Percentiles rank a stretch among this genome's conserved stretches.
Evolutionary conservation across 1,140 invertebrate genomes (phyloP).

Genomic region (Scylla paramamosain): DNA sequence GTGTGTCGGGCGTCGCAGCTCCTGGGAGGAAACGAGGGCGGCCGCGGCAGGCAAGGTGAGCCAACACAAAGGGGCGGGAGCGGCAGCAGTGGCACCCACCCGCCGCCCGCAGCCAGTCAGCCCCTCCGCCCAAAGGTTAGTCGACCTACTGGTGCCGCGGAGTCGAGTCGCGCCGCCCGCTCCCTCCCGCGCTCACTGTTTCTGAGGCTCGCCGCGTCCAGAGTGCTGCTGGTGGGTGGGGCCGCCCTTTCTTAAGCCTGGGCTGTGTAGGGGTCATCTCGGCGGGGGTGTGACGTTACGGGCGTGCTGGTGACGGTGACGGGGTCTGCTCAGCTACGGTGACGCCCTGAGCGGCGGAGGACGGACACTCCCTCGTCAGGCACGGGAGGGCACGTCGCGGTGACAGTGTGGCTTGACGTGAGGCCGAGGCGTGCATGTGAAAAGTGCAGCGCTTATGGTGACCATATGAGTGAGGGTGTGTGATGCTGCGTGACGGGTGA

Average conservation of each 20-base stretch:
- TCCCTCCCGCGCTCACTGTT: slow-evolving; percentile 1
- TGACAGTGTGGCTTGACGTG: not conserved
- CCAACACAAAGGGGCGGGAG: not conserved
- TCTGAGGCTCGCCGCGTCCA: not conserved
- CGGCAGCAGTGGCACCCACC: not conserved
- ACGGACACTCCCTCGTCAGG: slow-evolving; percentile 17
- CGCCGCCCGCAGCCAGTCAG: not conserved
- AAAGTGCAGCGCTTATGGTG: not conserved
- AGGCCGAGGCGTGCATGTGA: not conserved
- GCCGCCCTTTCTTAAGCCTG: not conserved
- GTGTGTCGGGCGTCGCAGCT: not conserved
- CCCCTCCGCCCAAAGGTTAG: not conserved
- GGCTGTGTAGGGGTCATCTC: not conserved
- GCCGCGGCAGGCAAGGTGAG: not conserved
- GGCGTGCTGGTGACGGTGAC: not conserved
- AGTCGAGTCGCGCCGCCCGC: not conserved
- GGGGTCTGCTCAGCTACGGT: not conserved
- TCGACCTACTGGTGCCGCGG: slow-evolving; percentile 8
- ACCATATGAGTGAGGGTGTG: not conserved
- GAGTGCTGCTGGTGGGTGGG: not conserved
- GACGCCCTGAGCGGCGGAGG: not conserved
- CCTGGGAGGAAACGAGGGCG: not conserved
- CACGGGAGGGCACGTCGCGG: not conserved
- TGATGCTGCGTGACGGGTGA: not conserved
- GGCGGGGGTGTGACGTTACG: not conserved